Conservation (phyloP, 2,888 invertebrate species). For the Saturnia pavonia region DNA sequence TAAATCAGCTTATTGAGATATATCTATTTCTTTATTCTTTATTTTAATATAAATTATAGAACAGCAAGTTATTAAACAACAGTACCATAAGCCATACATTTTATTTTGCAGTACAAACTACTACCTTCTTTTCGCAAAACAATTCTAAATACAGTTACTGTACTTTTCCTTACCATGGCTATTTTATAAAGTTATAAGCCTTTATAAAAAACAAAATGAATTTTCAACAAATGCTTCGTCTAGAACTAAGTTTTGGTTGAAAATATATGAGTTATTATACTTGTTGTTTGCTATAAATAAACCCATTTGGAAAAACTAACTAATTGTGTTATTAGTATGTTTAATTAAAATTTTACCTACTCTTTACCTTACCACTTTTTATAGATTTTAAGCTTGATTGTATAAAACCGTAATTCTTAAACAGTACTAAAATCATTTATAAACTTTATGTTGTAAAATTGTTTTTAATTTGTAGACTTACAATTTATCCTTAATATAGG, state of each 20-base stretch:
- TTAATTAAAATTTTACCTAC: neutral
- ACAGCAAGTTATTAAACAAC: too few relatives aligned
- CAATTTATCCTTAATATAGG: neutral
- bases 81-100: neutral
- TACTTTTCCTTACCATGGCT: neutral
- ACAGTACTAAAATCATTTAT: too few relatives aligned
- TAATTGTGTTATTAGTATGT: neutral
- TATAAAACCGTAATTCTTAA: neutral
- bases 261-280: neutral
- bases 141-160: neutral
- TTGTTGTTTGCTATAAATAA: neutral
- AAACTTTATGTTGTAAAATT: too few relatives aligned
- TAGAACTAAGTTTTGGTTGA: neutral
- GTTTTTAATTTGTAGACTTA: neutral
- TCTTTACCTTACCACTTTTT: neutral
- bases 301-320: neutral
- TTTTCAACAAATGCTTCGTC: neutral
- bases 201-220: neutral
- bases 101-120: neutral
- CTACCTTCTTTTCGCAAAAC: neutral
- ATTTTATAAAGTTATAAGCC: neutral
- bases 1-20: too few relatives aligned
- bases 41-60: too few relatives aligned
- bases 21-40: too few relatives aligned
- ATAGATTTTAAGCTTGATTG: neutral